A percentile compares a stretch with the other conserved stretches of the same genome.
These are phyloP conservation scores for Micrasema minimum DNA, from an alignment of 1,140 invertebrate genomes.

Conservation along the genomic window DNA sequence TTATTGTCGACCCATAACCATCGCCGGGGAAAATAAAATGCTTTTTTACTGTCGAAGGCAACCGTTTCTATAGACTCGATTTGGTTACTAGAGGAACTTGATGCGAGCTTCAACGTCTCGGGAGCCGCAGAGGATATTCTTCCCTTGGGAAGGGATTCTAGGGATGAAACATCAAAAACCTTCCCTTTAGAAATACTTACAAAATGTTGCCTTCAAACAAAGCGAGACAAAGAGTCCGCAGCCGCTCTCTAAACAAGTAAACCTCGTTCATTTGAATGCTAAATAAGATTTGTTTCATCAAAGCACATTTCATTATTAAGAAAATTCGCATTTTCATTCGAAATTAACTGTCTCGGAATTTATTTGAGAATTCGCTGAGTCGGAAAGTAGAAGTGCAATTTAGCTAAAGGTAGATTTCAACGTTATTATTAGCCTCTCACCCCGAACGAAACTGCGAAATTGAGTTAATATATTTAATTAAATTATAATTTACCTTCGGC, in stretches of 20 bases:
- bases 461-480: no score
- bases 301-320: background rate
- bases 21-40: constrained; percentile 51
- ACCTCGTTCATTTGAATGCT: constrained; percentile 5
- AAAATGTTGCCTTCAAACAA: constrained; percentile 16
- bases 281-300: background rate
- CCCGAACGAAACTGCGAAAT: no score
- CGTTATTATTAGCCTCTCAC: no score
- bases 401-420: no score
- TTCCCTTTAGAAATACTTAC: background rate
- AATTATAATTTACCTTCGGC: no score
- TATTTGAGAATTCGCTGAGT: no score
- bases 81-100: constrained; percentile 36
- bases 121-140: constrained; percentile 4
- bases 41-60: constrained; percentile 45
- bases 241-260: background rate
- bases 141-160: constrained; percentile 1
- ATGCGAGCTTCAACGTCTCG: background rate
- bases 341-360: no score
- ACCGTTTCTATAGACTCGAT: constrained; percentile 51
- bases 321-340: background rate
- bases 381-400: no score
- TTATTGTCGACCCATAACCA: constrained; percentile 52
- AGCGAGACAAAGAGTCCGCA: background rate
- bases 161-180: constrained; percentile 1